phyloP scores from a whole-genome alignment of 2,113 vertebrate genomes.

The Capreolus pygargus region DNA sequence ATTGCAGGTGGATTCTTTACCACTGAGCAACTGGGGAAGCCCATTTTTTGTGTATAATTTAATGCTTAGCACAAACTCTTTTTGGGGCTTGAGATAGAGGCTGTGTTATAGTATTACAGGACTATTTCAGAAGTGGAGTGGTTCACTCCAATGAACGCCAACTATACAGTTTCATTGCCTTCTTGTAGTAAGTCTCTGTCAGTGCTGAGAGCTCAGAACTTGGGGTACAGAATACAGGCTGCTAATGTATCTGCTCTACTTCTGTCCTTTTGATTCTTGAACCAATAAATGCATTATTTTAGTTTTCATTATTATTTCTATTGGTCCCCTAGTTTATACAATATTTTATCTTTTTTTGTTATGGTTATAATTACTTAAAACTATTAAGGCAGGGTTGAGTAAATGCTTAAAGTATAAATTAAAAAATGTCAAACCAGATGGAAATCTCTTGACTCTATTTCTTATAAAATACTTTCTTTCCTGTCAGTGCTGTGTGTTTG shows the following conservation, averaged over 20 bases:
- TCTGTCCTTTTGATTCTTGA: neutral
- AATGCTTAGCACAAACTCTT: neutral
- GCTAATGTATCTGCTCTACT: neutral
- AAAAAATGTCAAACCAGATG: neutral
- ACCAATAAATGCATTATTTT: neutral
- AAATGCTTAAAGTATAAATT: neutral
- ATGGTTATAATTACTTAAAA: neutral
- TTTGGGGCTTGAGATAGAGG: neutral
- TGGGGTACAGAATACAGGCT: neutral
- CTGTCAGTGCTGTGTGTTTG: neutral
- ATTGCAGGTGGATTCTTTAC: neutral
- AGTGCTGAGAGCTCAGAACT: neutral
- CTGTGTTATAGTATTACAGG: neutral
- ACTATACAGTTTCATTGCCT: neutral
- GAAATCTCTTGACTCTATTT: neutral
- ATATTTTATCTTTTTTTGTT: neutral
- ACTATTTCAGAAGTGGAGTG: neutral
- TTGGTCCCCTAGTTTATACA: neutral
- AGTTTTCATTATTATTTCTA: neutral
- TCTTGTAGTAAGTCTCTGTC: neutral
- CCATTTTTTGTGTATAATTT: neutral
- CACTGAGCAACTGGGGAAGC: neutral
- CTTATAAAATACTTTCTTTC: neutral
- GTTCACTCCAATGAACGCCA: neutral
- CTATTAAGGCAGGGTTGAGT: neutral